Percentiles rank a stretch among this genome's conserved stretches.
These are phyloP conservation scores for Trinorchestia longiramus DNA, from an alignment of 1,140 invertebrate species.

Conservation along the genomic window DNA sequence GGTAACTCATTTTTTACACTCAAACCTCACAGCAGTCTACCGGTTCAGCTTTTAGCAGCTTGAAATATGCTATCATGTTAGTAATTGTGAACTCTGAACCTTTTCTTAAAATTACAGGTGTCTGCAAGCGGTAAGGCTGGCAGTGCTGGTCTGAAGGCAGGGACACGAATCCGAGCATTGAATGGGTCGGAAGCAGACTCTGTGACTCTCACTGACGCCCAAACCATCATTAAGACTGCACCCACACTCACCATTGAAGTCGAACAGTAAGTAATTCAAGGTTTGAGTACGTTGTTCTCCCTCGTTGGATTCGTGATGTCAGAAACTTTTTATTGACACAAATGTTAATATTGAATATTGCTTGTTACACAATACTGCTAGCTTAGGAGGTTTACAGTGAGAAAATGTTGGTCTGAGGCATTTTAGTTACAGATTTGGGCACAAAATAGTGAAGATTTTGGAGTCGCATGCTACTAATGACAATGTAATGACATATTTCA, in stretches of 20 bases:
- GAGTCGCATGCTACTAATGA: no score
- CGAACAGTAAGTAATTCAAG: conserved; percentile 77
- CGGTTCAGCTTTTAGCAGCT: not conserved
- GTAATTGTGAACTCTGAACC: no score
- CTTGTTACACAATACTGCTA: no score
- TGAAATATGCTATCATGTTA: not conserved
- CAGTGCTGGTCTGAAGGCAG: conserved; percentile 81
- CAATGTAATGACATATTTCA: no score
- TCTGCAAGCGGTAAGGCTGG: conserved; percentile 86
- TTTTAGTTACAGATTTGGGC: no score
- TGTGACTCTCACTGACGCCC: conserved; percentile 82
- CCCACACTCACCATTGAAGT: conserved; percentile 79
- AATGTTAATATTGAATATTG: no score
- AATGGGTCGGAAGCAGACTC: conserved; percentile 79
- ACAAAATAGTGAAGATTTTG: no score
- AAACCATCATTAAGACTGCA: conserved; percentile 79
- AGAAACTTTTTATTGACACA: no score
- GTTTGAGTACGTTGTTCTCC: not conserved
- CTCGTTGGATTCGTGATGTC: no score
- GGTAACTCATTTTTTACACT: not conserved
- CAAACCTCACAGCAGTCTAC: not conserved
- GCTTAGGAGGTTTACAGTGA: no score
- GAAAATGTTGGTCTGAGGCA: no score
- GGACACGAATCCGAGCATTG: conserved; percentile 83
- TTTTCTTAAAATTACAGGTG: conserved; percentile 74